phyloP scores from a whole-genome alignment of 2,113 vertebrate species.

The Menidia beryllina region DNA sequence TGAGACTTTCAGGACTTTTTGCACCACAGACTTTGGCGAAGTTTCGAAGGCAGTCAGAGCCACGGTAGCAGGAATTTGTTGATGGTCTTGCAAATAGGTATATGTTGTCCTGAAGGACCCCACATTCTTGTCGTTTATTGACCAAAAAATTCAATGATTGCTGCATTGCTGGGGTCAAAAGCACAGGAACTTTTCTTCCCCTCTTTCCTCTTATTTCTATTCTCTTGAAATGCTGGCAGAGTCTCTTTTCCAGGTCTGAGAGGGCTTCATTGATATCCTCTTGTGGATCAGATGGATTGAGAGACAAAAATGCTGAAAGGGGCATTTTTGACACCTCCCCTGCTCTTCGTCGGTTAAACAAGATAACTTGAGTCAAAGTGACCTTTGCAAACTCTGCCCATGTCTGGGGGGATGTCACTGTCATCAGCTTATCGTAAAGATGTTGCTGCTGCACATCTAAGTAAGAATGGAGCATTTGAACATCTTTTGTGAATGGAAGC shows the following conservation, averaged over 20 bases:
- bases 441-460: constrained; percentile 11
- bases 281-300: neutral
- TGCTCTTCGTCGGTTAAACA: constrained; percentile 53
- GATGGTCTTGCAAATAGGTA: constrained; percentile 41
- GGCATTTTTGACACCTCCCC: constrained; percentile 47
- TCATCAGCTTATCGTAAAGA: neutral
- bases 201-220: constrained; percentile 53
- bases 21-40: constrained; percentile 35
- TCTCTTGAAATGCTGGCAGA: constrained; percentile 47
- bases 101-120: neutral
- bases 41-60: constrained; percentile 44
- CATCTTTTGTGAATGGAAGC: constrained; percentile 50
- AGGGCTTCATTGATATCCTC: constrained; percentile 1
- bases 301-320: constrained; percentile 27
- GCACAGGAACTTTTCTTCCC: constrained; percentile 2
- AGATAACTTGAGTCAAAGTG: constrained; percentile 42
- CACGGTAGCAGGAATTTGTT: constrained; percentile 15
- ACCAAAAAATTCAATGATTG: constrained; percentile 45
- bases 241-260: constrained; percentile 30
- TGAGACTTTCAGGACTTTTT: constrained; percentile 29
- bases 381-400: constrained; percentile 50
- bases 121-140: constrained; percentile 18
- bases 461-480: constrained; percentile 32
- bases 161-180: constrained; percentile 57
- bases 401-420: neutral